Percentiles rank a stretch among this genome's conserved stretches.
Conservation (phyloP, 2,888 invertebrate genomes). For the Gryllus longicercus region DNA sequence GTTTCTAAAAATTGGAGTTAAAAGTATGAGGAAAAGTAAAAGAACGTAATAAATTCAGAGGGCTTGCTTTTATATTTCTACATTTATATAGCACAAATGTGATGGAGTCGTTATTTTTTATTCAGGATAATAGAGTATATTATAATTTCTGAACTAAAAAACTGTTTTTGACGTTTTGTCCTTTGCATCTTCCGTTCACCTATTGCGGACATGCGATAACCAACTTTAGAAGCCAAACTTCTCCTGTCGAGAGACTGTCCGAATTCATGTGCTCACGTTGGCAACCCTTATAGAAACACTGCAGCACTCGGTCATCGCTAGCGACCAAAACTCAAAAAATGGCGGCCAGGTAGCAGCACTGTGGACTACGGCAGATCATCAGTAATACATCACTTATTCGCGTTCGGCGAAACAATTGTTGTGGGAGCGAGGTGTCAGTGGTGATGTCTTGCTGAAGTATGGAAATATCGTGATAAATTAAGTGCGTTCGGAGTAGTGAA, state of each 20-base stretch:
- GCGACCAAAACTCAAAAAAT: not conserved
- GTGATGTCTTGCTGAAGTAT: not conserved
- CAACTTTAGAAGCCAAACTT: not conserved
- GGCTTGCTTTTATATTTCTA: too few relatives aligned
- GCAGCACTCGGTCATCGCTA: not conserved
- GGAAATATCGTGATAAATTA: conserved; percentile 10
- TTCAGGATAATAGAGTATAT: too few relatives aligned
- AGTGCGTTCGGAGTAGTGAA: not conserved
- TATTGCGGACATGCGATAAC: not conserved
- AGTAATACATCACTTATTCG: conserved; percentile 2
- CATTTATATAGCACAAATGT: too few relatives aligned
- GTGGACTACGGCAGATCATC: conserved; percentile 17
- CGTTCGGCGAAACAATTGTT: conserved; percentile 17
- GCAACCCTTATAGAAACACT: not conserved
- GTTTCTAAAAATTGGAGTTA: too few relatives aligned
- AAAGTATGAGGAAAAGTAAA: too few relatives aligned
- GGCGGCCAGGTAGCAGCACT: not conserved
- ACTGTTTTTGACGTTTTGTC: too few relatives aligned
- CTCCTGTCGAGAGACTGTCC: not conserved
- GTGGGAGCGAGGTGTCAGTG: not conserved
- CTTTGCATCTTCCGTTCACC: too few relatives aligned
- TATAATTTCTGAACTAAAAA: too few relatives aligned
- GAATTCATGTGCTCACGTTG: not conserved
- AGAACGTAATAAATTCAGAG: too few relatives aligned
- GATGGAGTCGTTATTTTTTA: too few relatives aligned